Evolutionary conservation across 2,113 vertebrate species (phyloP), one percentile per base, ranked within the genome.

Genomic region (Jacana jacana): DNA sequence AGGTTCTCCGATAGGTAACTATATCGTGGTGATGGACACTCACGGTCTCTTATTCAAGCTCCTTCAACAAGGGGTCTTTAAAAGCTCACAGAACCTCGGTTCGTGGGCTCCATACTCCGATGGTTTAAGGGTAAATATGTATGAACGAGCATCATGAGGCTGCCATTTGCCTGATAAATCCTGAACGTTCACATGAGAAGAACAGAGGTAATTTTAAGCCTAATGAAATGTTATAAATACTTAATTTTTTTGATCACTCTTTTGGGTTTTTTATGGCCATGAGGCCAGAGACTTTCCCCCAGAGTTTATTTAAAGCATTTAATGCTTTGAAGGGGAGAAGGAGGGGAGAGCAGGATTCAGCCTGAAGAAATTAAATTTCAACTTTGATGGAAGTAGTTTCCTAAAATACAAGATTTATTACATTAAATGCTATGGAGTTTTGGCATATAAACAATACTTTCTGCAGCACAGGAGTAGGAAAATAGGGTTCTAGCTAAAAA

Each of bases 231-330:
- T 22, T 81, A 89, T 13, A 78, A 86, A 66, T 33, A 64, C 6
- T 2, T 31, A 33, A 23, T 20, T 15, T 94, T 86, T 87, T 78
- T 22, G 14, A 86, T 72, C 39, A 52, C 9, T 83, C 71, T 49
- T 39, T 60, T 10, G 49, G 39, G 17, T 83, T 94, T 83, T 94
- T 94, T 86, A 65, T 8, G 71, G 37, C 25, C 27, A 30, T 17
- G 22, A 17, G 30, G 10, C 15, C 70, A 76, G 72, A 90, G 81
- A 52, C 4, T 30, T 78, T 78, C 10, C n/a, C 33, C 39, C 17
- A 17, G 64, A 73, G 17, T 91, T 94, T 84, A 54, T 84, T 75
- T 86, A 81, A 83, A 86, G 64, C 12, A 30, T 63, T 46, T 81
- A 81, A 66, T 69, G 28, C 37, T 54, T 66, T 75, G 33, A 58